Evolutionary conservation across 2,113 vertebrate genomes (phyloP), one percentile per base, ranked within the genome.

Genomic region (Climacteris rufus): DNA sequence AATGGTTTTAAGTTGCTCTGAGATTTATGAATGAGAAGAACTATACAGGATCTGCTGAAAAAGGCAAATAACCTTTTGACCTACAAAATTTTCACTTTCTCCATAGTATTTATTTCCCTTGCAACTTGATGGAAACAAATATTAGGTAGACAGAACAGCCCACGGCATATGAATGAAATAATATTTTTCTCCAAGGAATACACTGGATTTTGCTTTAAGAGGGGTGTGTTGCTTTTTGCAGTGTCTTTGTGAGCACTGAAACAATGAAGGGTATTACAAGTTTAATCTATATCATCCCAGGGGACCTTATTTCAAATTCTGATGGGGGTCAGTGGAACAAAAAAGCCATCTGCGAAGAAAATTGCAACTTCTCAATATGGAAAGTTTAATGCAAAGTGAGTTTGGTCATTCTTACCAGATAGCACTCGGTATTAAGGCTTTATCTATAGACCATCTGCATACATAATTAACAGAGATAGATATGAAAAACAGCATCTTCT

Each of bases 271-370:
- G 44, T 81, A 91, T 91, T 78, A 94, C 56, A 94, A 57, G 61
- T 95, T 92, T 95, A 87, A 94, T 81, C 72, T 91, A 6, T 72
- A 61, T 81, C 60, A 83, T 94, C 89, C 85, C 79, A 78, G 49
- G 83, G 39, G 90, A 92, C 49, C 72, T 87, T 89, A 89, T 92
- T 93, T 96, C 91, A 94, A 92, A 96, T 96, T 95, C 95, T 94
- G 91, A 91, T 76, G 44, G 64, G 56, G 74, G 65, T 71, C 85
- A 89, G 11, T 49, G 24, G 90, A 96, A 96, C 90, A 97, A 93
- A 91, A 95, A 94, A 95, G 80, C 93, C 94, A 96, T 90, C 95
- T 92, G 89, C 31, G 30, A 84, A 94, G 47, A 75, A 88, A 93
- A 92, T 44, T 83, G 49, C 54, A 66, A 49, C 64, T 92, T 90